phyloP scores from a whole-genome alignment of 2,113 vertebrate species.

The Phalacrocorax pelagicus region DNA sequence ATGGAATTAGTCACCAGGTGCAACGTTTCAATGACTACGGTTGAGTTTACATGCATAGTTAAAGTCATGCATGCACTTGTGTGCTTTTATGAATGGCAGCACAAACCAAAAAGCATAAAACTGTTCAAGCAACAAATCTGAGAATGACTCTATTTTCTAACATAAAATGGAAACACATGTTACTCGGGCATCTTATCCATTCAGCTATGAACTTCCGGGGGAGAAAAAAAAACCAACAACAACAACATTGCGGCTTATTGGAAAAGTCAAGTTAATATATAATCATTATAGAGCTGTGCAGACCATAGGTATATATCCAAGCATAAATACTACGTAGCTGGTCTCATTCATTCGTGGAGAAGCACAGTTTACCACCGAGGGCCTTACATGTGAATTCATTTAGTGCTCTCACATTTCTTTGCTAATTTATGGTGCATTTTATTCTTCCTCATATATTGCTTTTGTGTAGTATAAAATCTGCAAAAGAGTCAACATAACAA shows the following conservation, averaged over 20 bases:
- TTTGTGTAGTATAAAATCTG: neutral
- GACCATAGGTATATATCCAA: neutral
- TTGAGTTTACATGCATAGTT: neutral
- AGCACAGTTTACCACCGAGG: neutral
- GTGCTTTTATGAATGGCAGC: rapidly evolving
- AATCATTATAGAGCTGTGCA: neutral
- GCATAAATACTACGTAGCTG: neutral
- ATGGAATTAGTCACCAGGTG: neutral
- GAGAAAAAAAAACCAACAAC: neutral
- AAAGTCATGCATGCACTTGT: neutral
- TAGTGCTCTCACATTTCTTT: neutral
- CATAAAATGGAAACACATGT: neutral
- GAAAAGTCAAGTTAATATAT: neutral
- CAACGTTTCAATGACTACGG: neutral
- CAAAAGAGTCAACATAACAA: neutral
- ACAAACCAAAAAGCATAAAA: neutral
- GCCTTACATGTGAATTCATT: neutral
- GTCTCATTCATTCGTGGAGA: neutral
- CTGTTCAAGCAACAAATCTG: neutral
- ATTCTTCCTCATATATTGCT: neutral
- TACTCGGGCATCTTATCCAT: neutral
- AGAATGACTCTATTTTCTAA: neutral
- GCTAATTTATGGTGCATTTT: neutral
- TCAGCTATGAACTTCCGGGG: neutral
- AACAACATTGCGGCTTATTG: neutral